Evolutionary conservation across 2,888 invertebrate species (phyloP).

Genomic region (Bedellia somnulentella): DNA sequence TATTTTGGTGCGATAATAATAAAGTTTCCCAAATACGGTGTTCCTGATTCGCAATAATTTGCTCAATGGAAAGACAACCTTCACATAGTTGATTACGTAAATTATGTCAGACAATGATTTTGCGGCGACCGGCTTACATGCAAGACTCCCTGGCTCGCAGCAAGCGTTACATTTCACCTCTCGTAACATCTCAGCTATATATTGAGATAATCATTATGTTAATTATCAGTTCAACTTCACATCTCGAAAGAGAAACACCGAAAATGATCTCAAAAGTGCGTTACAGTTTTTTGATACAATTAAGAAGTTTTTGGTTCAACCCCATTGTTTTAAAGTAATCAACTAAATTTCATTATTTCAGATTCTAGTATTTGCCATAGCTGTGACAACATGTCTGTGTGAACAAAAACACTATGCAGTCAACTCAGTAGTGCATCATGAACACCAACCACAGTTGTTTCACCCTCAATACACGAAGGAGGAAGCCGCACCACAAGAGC

Average conservation of each 20-base stretch:
- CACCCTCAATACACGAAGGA: neutral
- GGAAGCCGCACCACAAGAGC: slow-evolving; percentile 15
- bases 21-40: too few species aligned
- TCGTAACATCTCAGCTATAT: slow-evolving; percentile 58
- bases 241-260: slow-evolving; percentile 47
- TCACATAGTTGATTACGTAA: slow-evolving; percentile 51
- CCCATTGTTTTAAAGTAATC: slow-evolving; percentile 6
- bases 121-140: slow-evolving; percentile 33
- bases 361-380: slow-evolving; percentile 26
- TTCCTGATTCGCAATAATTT: too few species aligned
- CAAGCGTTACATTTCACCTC: slow-evolving; percentile 52
- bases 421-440: slow-evolving; percentile 22
- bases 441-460: slow-evolving; percentile 16
- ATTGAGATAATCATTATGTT: slow-evolving; percentile 54
- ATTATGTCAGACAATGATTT: slow-evolving; percentile 43
- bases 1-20: too few species aligned
- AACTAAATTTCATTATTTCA: slow-evolving; percentile 17
- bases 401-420: slow-evolving; percentile 27
- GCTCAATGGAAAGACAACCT: slow-evolving; percentile 34
- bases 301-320: too few species aligned
- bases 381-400: slow-evolving; percentile 19
- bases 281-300: slow-evolving; percentile 10
- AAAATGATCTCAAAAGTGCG: slow-evolving; percentile 46
- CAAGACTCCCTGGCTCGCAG: slow-evolving; percentile 39
- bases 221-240: slow-evolving; percentile 53